These are phyloP conservation scores for Melanerpes aurifrons DNA, from an alignment of 2,113 vertebrate genomes.

Conservation along the genomic window DNA sequence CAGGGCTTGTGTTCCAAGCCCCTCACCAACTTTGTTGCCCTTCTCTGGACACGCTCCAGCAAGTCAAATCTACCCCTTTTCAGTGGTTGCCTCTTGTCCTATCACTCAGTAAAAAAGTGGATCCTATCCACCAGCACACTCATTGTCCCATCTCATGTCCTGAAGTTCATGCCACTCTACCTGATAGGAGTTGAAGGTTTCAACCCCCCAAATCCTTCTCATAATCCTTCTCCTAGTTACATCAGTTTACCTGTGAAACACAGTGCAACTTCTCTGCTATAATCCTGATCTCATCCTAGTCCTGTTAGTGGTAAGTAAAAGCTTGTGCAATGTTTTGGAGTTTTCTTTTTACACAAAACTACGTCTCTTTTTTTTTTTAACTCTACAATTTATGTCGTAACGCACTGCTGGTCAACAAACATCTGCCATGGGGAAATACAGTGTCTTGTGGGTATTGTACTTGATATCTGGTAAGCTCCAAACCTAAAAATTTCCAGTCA, in stretches of 20 bases:
- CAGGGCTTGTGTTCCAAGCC: too few relatives aligned
- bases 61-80: neutral
- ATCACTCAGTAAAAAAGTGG: neutral
- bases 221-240: neutral
- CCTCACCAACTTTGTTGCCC: too few relatives aligned
- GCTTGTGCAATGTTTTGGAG: constrained; percentile 17
- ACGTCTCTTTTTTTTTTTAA: neutral
- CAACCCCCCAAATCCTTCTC: neutral
- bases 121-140: neutral
- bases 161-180: neutral
- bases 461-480: neutral
- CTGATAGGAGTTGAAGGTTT: neutral
- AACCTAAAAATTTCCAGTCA: neutral
- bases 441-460: neutral
- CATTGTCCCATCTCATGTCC: neutral
- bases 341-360: neutral
- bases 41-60: too few relatives aligned
- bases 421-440: neutral
- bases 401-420: neutral
- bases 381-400: neutral
- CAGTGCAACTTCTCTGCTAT: neutral
- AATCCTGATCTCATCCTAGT: constrained; percentile 10
- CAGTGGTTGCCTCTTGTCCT: neutral
- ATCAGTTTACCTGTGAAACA: neutral
- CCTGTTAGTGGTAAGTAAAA: neutral